phyloP scores from a whole-genome alignment of 2,888 invertebrate genomes.

The Drosophila limbata region DNA sequence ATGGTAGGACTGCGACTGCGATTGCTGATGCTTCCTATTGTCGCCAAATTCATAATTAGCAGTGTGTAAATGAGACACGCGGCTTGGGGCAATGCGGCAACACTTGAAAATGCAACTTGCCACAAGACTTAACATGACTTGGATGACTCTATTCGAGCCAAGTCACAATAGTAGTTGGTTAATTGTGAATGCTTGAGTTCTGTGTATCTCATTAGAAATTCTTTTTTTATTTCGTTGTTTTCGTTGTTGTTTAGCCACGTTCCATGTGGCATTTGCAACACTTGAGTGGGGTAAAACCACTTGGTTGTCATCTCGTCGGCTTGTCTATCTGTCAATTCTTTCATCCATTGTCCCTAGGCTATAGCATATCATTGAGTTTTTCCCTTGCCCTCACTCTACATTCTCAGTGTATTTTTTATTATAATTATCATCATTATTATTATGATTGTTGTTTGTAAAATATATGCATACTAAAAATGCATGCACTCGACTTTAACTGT shows the following conservation, averaged over 20 bases:
- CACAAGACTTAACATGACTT: conserved; percentile 37
- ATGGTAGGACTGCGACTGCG: conserved; percentile 9
- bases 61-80: conserved; percentile 48
- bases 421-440: conserved; percentile 34
- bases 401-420: not conserved
- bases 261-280: conserved; percentile 32
- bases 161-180: conserved; percentile 23
- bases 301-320: conserved; percentile 5
- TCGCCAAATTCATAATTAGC: conserved; percentile 77
- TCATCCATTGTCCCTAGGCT: conserved; percentile 32
- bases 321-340: conserved; percentile 20
- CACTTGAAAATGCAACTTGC: conserved; percentile 51
- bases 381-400: conserved; percentile 2
- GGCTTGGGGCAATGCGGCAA: conserved; percentile 61
- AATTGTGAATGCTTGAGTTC: conserved; percentile 19
- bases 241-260: conserved; percentile 63
- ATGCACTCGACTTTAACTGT: conserved; percentile 48
- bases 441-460: conserved; percentile 25
- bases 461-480: conserved; percentile 30
- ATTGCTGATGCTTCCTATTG: conserved; percentile 49
- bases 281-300: conserved; percentile 5
- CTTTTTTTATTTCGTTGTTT: conserved; percentile 33
- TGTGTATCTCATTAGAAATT: conserved; percentile 65
- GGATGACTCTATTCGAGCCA: conserved; percentile 33
- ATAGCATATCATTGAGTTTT: conserved; percentile 33